A percentile compares a stretch with the other conserved stretches of the same genome.
phyloP scores from a whole-genome alignment of 2,888 invertebrate genomes.

The Geotrupes spiniger region DNA sequence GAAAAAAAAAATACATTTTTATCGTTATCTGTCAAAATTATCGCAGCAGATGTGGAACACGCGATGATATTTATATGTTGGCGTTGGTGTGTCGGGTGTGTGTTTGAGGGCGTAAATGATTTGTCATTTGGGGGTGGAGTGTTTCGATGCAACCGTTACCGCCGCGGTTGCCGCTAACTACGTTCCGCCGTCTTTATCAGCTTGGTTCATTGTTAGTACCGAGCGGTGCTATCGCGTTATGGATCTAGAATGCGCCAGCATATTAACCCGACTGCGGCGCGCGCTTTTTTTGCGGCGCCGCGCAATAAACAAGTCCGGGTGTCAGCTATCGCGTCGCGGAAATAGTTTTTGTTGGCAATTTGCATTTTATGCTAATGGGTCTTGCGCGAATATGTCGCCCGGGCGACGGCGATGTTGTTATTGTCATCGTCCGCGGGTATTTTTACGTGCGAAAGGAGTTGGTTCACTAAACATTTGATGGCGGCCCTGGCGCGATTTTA shows the following conservation, averaged over 20 bases:
- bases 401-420: too few species aligned
- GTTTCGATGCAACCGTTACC: background rate
- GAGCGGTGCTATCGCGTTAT: constrained; percentile 2
- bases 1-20: too few species aligned
- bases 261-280: background rate
- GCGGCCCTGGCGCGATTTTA: too few species aligned
- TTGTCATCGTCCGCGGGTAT: too few species aligned
- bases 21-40: too few species aligned
- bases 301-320: constrained; percentile 4
- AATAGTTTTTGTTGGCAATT: constrained; percentile 20
- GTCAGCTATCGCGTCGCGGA: constrained; percentile 18
- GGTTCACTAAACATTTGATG: too few species aligned
- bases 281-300: background rate
- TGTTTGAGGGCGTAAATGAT: too few species aligned
- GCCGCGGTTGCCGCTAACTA: background rate
- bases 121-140: constrained; percentile 1
- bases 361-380: constrained; percentile 24
- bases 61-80: too few species aligned
- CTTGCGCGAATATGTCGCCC: constrained; percentile 15
- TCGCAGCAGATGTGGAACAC: too few species aligned
- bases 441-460: too few species aligned
- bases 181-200: constrained; percentile 2
- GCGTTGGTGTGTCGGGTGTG: too few species aligned
- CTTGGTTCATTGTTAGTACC: constrained; percentile 1
- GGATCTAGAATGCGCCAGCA: constrained; percentile 5